Percentiles rank a stretch among this genome's conserved stretches.
These are phyloP conservation scores for Lipophrys pholis DNA, from an alignment of 2,113 vertebrate genomes.

Conservation along the genomic window DNA sequence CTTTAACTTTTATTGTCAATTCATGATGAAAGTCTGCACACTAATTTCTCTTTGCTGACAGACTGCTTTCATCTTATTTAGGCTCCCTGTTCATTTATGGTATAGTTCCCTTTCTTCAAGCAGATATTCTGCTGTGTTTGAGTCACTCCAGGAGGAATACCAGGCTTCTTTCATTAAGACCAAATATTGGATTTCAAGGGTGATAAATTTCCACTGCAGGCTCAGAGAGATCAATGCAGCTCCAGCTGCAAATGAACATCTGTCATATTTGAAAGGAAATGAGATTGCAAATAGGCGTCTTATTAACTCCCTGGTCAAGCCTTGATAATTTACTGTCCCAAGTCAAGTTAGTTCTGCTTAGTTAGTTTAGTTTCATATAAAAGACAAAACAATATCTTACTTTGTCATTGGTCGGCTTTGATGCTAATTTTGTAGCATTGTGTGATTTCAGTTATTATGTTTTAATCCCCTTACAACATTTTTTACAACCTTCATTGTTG, in stretches of 20 bases:
- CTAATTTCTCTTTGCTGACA: constrained; percentile 18
- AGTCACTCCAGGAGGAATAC: constrained; percentile 57
- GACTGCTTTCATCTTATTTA: constrained; percentile 14
- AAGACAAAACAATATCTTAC: constrained; percentile 42
- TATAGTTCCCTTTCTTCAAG: constrained; percentile 12
- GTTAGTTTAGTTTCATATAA: constrained; percentile 12
- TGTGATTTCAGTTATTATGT: background rate
- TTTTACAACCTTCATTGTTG: background rate
- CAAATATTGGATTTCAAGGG: constrained; percentile 71
- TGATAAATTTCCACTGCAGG: constrained; percentile 70
- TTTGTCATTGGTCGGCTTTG: constrained; percentile 7
- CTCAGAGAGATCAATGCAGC: constrained; percentile 64
- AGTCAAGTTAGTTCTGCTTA: constrained; percentile 30
- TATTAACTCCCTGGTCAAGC: constrained; percentile 50
- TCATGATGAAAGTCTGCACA: background rate
- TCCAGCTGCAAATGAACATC: constrained; percentile 61
- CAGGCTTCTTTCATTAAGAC: constrained; percentile 68
- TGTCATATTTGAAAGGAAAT: constrained; percentile 70
- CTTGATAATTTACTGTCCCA: constrained; percentile 16
- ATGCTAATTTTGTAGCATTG: constrained; percentile 9
- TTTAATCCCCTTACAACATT: background rate
- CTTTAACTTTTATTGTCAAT: background rate
- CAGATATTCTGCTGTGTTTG: constrained; percentile 36
- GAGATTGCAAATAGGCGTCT: constrained; percentile 53
- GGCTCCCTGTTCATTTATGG: background rate